Conservation (phyloP, 2,797 vertebrate species). For the Scleropages formosus region DNA sequence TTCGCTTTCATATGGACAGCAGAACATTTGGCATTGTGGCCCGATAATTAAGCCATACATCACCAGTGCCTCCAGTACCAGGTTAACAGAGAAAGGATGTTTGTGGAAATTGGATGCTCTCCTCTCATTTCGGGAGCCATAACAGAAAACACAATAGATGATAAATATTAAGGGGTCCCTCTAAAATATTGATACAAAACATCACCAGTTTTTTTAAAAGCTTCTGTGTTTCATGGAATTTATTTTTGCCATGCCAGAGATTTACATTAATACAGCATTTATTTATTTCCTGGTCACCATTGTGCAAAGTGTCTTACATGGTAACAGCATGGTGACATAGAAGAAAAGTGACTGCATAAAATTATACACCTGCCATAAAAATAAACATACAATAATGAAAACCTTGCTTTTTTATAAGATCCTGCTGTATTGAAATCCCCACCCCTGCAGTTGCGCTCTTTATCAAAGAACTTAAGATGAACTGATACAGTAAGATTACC, state of each 20-base stretch:
- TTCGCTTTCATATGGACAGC: conserved; percentile 50
- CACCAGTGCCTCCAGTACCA: conserved; percentile 43
- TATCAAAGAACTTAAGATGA: too few species aligned
- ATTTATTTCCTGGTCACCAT: too few species aligned
- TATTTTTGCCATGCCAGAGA: neutral
- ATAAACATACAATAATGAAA: too few species aligned
- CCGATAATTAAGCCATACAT: conserved; percentile 67
- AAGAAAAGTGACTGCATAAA: too few species aligned
- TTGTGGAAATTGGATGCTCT: conserved; percentile 44
- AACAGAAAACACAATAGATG: conserved; percentile 8
- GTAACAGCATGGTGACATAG: too few species aligned
- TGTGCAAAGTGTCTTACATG: too few species aligned
- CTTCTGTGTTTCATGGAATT: neutral
- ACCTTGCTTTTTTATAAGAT: too few species aligned
- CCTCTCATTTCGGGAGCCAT: conserved; percentile 41
- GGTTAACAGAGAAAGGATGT: neutral
- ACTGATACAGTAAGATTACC: too few species aligned
- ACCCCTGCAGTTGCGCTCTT: too few species aligned
- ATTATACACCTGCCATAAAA: too few species aligned
- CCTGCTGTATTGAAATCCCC: too few species aligned
- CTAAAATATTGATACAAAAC: neutral
- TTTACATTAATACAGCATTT: too few species aligned
- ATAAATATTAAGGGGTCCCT: conserved; percentile 36
- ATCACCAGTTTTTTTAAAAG: neutral
- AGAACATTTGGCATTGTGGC: conserved; percentile 52